phyloP scores from a whole-genome alignment of 1,140 invertebrate species.

The Drosophila navojoa region DNA sequence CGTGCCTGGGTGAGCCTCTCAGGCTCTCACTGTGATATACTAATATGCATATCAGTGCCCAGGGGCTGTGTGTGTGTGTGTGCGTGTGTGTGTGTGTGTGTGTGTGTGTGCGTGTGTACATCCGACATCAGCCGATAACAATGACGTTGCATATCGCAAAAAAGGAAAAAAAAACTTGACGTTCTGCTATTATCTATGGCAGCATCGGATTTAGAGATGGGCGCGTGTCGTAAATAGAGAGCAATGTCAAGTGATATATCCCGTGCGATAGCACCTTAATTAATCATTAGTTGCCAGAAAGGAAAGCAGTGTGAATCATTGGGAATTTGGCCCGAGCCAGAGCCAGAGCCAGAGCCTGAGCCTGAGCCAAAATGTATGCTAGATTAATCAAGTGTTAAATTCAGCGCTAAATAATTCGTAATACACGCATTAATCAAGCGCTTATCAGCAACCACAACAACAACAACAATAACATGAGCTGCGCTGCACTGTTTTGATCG shows the following conservation, averaged over 20 bases:
- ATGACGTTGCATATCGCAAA: slow-evolving; percentile 32
- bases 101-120: neutral
- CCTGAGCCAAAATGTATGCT: neutral
- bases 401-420: neutral
- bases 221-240: neutral
- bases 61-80: slow-evolving; percentile 3
- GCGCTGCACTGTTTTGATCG: neutral
- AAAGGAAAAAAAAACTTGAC: neutral
- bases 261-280: too few species aligned
- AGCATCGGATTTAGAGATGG: slow-evolving; percentile 35
- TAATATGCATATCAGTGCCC: neutral
- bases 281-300: too few species aligned
- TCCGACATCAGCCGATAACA: slow-evolving; percentile 5
- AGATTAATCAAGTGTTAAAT: neutral
- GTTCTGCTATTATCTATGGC: slow-evolving; percentile 32
- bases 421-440: neutral
- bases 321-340: neutral
- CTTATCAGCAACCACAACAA: neutral
- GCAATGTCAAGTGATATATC: neutral
- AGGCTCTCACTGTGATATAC: neutral
- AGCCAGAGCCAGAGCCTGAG: neutral
- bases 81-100: neutral
- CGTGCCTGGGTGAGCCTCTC: neutral
- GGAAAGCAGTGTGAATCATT: too few species aligned
- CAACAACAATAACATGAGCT: too few species aligned